A percentile compares a stretch with the other conserved stretches of the same genome.
Conservation (phyloP, 2,888 invertebrate species). For the Apamea anceps region DNA sequence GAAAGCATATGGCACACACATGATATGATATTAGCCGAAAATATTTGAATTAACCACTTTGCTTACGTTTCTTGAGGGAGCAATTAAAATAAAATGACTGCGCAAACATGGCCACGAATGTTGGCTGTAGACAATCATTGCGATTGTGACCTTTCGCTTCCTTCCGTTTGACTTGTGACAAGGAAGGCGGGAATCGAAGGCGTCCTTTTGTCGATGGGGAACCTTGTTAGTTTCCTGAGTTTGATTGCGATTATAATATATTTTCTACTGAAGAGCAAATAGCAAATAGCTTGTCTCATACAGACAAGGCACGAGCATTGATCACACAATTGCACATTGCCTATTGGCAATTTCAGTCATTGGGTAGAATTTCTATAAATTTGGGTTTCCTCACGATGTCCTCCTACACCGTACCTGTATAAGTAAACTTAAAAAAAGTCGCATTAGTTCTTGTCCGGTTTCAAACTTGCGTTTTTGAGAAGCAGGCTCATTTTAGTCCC, state of each 20-base stretch:
- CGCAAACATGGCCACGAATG: constrained; percentile 21
- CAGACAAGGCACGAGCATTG: background rate
- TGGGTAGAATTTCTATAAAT: background rate
- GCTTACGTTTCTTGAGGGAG: constrained; percentile 21
- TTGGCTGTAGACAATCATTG: constrained; percentile 6
- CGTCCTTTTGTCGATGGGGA: constrained; percentile 42
- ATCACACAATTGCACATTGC: background rate
- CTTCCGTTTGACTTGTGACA: constrained; percentile 23
- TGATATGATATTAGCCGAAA: constrained; percentile 54
- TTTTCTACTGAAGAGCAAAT: background rate
- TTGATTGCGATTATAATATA: constrained; percentile 9
- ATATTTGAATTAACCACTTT: constrained; percentile 30
- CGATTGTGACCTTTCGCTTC: constrained; percentile 45
- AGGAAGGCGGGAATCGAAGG: constrained; percentile 36
- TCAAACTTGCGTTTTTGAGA: background rate
- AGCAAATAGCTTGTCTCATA: no score
- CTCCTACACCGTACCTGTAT: background rate
- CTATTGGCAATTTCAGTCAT: background rate
- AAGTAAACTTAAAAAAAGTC: background rate
- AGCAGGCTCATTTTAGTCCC: background rate
- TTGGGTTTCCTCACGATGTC: background rate
- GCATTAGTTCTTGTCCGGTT: background rate
- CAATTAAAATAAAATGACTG: constrained; percentile 44
- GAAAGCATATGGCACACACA: constrained; percentile 60
- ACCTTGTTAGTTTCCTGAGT: constrained; percentile 32